Evolutionary conservation across 2,113 vertebrate genomes (phyloP).

Genomic region (Megaceryle torquata): DNA sequence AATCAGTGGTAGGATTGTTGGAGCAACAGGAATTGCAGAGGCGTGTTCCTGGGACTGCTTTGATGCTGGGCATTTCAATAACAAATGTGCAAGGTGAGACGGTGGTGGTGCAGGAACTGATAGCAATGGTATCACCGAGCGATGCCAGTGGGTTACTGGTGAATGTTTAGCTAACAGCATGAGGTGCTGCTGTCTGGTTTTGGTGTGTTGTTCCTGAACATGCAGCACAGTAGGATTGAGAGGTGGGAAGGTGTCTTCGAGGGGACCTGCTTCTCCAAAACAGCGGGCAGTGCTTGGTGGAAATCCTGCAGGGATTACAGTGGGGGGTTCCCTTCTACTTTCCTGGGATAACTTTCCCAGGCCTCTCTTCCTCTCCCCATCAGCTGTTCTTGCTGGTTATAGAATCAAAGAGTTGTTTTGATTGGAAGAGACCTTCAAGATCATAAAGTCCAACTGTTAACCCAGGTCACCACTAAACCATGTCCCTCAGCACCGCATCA

Average conservation of each 20-base stretch:
- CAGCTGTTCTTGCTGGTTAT: neutral
- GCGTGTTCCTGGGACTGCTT: neutral
- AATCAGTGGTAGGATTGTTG: neutral
- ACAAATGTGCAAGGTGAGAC: neutral
- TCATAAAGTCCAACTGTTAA: neutral
- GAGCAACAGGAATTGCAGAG: accelerated
- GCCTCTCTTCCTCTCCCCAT: neutral
- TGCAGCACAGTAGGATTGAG: neutral
- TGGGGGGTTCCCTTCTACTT: neutral
- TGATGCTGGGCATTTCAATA: neutral
- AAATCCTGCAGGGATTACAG: neutral
- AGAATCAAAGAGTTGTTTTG: no score
- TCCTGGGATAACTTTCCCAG: neutral
- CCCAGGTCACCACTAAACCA: neutral
- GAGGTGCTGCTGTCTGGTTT: neutral
- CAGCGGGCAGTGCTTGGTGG: neutral
- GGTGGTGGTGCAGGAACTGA: neutral
- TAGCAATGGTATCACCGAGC: accelerated
- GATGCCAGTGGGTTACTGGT: neutral
- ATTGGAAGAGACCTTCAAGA: no score
- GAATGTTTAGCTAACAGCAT: neutral
- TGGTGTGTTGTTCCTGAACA: neutral
- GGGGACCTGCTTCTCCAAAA: neutral
- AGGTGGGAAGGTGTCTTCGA: neutral
- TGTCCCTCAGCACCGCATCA: neutral